Conservation (phyloP, 2,797 vertebrate species). For the Xiphophorus birchmanni region DNA sequence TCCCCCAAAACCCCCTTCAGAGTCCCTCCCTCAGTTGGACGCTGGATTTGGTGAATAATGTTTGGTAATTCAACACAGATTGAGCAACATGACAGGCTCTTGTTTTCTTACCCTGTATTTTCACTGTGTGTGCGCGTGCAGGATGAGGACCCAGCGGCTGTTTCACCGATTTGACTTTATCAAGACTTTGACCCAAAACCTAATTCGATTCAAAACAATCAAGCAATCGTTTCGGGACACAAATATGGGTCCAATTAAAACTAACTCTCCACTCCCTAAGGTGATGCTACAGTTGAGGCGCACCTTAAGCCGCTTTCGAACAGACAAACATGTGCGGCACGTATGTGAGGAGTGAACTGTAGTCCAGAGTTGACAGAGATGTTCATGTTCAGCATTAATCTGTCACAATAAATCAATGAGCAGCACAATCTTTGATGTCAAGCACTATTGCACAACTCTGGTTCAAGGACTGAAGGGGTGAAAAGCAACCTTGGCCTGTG, state of each 20-base stretch:
- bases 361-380: slow-evolving; percentile 15
- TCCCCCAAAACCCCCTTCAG: slow-evolving; percentile 10
- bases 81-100: slow-evolving; percentile 53
- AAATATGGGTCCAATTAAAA: slow-evolving; percentile 57
- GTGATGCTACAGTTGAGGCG: slow-evolving; percentile 38
- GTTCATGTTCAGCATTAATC: slow-evolving; percentile 44
- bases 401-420: slow-evolving; percentile 39
- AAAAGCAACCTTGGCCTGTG: background rate
- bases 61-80: slow-evolving; percentile 66
- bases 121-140: slow-evolving; percentile 1
- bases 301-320: slow-evolving; percentile 10
- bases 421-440: slow-evolving; percentile 35
- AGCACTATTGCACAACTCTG: slow-evolving; percentile 21
- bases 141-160: slow-evolving; percentile 30
- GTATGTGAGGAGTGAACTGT: slow-evolving; percentile 8
- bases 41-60: slow-evolving; percentile 50
- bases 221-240: slow-evolving; percentile 60
- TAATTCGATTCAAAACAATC: slow-evolving; percentile 70
- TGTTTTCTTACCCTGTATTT: slow-evolving; percentile 28
- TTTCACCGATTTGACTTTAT: slow-evolving; percentile 61
- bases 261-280: slow-evolving; percentile 43
- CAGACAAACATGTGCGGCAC: slow-evolving; percentile 6
- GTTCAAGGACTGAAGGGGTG: slow-evolving; percentile 14
- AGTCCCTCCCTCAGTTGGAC: slow-evolving; percentile 36
- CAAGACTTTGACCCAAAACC: slow-evolving; percentile 60